Evolutionary conservation across 2,888 invertebrate genomes (phyloP), one percentile per base, ranked within the genome.

Genomic region (Drosophila lutescens): DNA sequence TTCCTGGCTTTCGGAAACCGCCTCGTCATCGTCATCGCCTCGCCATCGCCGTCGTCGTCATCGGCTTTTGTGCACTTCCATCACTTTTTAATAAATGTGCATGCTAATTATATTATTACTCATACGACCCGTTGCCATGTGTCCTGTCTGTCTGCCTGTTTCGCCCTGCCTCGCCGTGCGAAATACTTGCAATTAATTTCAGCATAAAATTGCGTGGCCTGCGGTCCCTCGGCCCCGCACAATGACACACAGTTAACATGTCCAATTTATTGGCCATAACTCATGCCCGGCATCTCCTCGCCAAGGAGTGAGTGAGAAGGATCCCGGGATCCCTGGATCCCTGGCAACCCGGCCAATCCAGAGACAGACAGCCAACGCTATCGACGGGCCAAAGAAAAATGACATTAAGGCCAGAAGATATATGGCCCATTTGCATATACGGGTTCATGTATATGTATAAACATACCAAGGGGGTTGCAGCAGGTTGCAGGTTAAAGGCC

Each of bases 251-350:
- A 86, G 83, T 86, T 86, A 85, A 86, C 86, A 86, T 86, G 83
- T 86, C 85, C 86, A 86, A 86, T 87, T 87, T 87, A 88, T 87
- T 81, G 88, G 81, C 74, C 77, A 87, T 87, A 86, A 88, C 81
- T 87, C 86, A 87, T 81, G 87, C 75, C 71, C 58, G 58, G 57
- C 58, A 43, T 49, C 12, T 51, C 12, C 5, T 26, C 15, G 9
- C 73, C 59, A 74, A 70, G 62, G 76, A 62, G 60, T 34, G 50
- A 51, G 61, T 13, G 30, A 60, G 60, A 47, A 41, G 55, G 32
- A 44, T 32, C 12, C 54, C 17, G 56, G 10, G 0, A 1, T 2
- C 17, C 4, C 41, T 5, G 41, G 17, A 41, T 5, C 5, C 41
- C 17, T 4, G 43, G 43, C 20, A 5, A 1, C 43, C 8, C 4